Base-by-base conservation (phyloP, 92 coral and sea anemone species). In the Epizoanthus fatuus region DNA sequence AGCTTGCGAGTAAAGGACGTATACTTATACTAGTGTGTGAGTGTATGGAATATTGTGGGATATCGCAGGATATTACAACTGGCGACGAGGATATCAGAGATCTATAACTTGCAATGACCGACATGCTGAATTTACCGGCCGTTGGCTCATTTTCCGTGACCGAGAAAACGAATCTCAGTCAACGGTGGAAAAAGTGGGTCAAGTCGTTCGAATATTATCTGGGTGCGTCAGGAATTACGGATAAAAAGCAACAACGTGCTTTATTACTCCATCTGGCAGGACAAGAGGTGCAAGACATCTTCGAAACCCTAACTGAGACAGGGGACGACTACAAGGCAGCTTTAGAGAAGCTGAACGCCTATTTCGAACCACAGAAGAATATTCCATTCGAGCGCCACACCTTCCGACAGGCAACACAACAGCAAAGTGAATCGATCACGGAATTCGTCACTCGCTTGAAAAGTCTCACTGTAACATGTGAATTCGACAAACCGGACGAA, bases 291-390 rank as follows among this genome's bases (percentile, higher is more conserved):
- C 86, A 87, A 65, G 89, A 87, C 39, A 63, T 90, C 17, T 90
- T 86, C 55, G 78, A 87, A 82, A 87, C 94, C 37, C 73, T 91
- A 39, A 68, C 73, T 20, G 90, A 76, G 7, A 90, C 93, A 16
- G 90, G 90, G 65, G 79, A 58, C 32, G 90, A 90, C 63, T 65
- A 87, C 52, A 80, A 79, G 29, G 79, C 89, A 8, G 91, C 94
- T 3, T 59, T 77, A 25, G 81, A 80, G 3, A 89, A 89, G 58
- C 57, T 84, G 40, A 90, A 54, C 37, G 87, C 55, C 16, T 75
- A 90, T 44, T 86, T 81, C 80, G 91, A 69, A 84, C 94, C 87
- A 3, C 62, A 75, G 84, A 72, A 79, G 54, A 84, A 79, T 68
- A 60, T 84, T 72, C 80, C 82, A 0, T 84, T 76, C 49, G 85